Evolutionary conservation across 2,113 vertebrate species (phyloP), one percentile per base, ranked within the genome.

Genomic region (Phodopus roborovskii): DNA sequence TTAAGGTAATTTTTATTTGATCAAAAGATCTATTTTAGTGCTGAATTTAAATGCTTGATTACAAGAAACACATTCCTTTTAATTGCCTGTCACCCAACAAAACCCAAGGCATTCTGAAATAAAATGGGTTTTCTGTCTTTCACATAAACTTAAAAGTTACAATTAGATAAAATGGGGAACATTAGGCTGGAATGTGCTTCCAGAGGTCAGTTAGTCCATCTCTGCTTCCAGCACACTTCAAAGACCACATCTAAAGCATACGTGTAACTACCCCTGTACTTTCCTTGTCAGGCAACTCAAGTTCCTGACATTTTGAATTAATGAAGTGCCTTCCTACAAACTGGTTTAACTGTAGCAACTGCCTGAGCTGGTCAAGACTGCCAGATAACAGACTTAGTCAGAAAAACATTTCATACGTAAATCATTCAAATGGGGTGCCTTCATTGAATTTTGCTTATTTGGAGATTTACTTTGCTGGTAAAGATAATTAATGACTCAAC

Each of bases 1-100:
- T 95, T 96, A 91, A 84, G 94, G 60, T 91, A 86, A 97, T 84
- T 94, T 81, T 50, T 85, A 33, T 82, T 95, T 90, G 74, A 97
- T 92, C 88, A 90, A 96, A 96, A 88, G 9, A 92, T 50, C 26
- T 85, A 94, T 50, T 58, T 70, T 93, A 84, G 53, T 50, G 60
- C 6, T 94, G 79, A 93, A 95, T 96, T 94, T 71, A 93, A 91
- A 92, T 85, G 77, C 94, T 90, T 94, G 36, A 39, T 84, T 94
- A 73, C 2, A 97, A 96, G 92, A 88, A 90, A 93, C 83, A 56
- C 53, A 94, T 87, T 82, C 10, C 5, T 92, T 95, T 90, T 70
- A 56, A 88, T 94, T 94, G 70, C 90, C 90, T 96, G 58, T 92
- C 89, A 94, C 70, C 62, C 92, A 87, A 77, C 17, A 39, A 90